These are phyloP conservation scores for Brachynemurus nebulosus DNA, from an alignment of 2,888 invertebrate species.

Conservation along the genomic window DNA sequence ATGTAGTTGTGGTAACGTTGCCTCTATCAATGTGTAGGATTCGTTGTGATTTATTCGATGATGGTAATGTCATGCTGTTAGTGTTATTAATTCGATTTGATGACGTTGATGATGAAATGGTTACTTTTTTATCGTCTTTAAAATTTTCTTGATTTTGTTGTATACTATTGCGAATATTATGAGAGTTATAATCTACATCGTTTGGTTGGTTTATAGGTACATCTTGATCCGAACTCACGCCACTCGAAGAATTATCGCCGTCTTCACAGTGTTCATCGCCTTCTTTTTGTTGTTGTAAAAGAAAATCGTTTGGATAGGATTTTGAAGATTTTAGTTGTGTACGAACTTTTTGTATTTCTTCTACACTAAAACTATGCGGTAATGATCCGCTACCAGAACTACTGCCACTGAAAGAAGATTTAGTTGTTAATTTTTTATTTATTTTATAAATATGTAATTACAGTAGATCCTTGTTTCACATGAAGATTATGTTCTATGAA, in stretches of 20 bases:
- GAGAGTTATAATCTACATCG: conserved; percentile 25
- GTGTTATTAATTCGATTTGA: conserved; percentile 7
- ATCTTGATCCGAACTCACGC: conserved; percentile 78
- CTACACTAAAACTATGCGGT: conserved; percentile 76
- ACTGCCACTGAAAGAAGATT: conserved; percentile 43
- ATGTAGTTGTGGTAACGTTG: no score
- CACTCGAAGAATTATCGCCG: conserved; percentile 78
- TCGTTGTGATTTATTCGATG: conserved; percentile 18
- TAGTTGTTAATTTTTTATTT: no score
- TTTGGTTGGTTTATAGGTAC: conserved; percentile 41
- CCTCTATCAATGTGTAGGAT: background rate
- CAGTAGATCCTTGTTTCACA: no score
- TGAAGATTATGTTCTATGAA: no score
- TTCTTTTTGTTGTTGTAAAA: conserved; percentile 35
- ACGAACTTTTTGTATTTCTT: conserved; percentile 77
- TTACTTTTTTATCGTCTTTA: conserved; percentile 15
- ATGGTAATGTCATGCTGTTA: conserved; percentile 22
- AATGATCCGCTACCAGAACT: conserved; percentile 57
- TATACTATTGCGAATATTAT: conserved; percentile 30
- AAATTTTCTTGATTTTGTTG: conserved; percentile 22
- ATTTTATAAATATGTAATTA: no score
- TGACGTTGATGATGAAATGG: conserved; percentile 10
- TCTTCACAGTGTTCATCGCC: conserved; percentile 44
- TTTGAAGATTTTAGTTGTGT: conserved; percentile 74
- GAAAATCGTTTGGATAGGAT: conserved; percentile 73